phyloP scores from a whole-genome alignment of 1,140 invertebrate genomes.

The Thaumatotibia leucotreta region DNA sequence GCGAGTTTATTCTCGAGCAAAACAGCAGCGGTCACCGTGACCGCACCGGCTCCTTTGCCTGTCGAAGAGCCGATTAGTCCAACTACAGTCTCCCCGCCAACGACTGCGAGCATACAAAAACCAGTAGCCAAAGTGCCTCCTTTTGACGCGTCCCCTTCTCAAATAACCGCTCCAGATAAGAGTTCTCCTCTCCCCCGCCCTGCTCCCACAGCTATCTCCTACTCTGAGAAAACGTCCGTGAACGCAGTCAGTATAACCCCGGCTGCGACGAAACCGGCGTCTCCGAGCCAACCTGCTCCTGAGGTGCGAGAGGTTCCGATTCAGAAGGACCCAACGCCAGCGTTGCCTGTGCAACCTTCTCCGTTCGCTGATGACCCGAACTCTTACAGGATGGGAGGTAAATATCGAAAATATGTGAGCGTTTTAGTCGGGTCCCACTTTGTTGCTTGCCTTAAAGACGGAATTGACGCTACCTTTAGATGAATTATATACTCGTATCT shows the following conservation, averaged over 20 bases:
- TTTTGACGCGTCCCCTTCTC: slow-evolving; percentile 72
- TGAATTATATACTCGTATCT: too few species aligned
- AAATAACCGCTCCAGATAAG: slow-evolving; percentile 46
- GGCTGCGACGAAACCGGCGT: slow-evolving; percentile 38
- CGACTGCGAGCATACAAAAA: slow-evolving; percentile 62
- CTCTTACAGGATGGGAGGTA: slow-evolving; percentile 82
- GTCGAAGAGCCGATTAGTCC: slow-evolving; percentile 53
- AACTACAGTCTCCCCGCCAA: slow-evolving; percentile 41
- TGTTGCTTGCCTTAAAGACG: too few species aligned
- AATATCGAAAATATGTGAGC: slow-evolving; percentile 38
- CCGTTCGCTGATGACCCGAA: slow-evolving; percentile 77
- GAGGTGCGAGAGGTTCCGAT: slow-evolving; percentile 55
- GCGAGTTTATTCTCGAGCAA: slow-evolving; percentile 71
- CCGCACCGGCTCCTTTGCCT: slow-evolving; percentile 21
- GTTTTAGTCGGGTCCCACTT: too few species aligned
- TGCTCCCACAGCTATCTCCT: slow-evolving; percentile 45
- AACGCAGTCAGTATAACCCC: slow-evolving; percentile 56
- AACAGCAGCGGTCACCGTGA: slow-evolving; percentile 28
- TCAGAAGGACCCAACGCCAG: slow-evolving; percentile 39
- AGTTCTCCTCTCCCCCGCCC: slow-evolving; percentile 32
- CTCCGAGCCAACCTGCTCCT: slow-evolving; percentile 37
- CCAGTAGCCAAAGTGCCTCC: slow-evolving; percentile 79
- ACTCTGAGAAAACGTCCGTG: slow-evolving; percentile 70
- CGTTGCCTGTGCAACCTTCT: slow-evolving; percentile 58
- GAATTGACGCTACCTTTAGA: too few species aligned